A percentile compares a stretch with the other conserved stretches of the same genome.
Evolutionary conservation across 2,888 invertebrate species (phyloP).

Genomic region (Catocala fraxini): DNA sequence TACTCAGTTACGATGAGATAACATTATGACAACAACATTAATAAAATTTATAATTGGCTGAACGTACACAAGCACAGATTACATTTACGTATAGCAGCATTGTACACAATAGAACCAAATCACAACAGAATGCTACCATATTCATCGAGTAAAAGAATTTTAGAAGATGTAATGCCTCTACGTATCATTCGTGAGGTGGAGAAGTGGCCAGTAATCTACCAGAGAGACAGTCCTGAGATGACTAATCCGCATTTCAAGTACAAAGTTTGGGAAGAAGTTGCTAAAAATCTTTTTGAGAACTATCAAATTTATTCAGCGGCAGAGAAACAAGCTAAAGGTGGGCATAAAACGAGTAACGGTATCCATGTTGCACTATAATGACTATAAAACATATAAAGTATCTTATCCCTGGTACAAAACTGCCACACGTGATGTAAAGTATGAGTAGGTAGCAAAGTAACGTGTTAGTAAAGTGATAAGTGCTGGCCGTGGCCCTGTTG

Average conservation of each 20-base stretch:
- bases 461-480: too few relatives aligned
- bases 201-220: slow-evolving; percentile 62
- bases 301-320: slow-evolving; percentile 47
- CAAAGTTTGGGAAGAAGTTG: slow-evolving; percentile 61
- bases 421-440: too few relatives aligned
- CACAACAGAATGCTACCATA: slow-evolving; percentile 9
- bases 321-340: slow-evolving; percentile 45
- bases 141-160: slow-evolving; percentile 46
- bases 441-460: too few relatives aligned
- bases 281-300: slow-evolving; percentile 51
- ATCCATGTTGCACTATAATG: too few relatives aligned
- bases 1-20: neutral
- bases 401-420: too few relatives aligned
- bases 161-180: slow-evolving; percentile 61
- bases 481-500: too few relatives aligned
- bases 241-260: slow-evolving; percentile 50
- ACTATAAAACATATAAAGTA: too few relatives aligned
- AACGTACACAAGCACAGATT: too few relatives aligned
- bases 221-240: slow-evolving; percentile 51
- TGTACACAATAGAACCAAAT: neutral
- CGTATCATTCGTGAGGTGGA: slow-evolving; percentile 63
- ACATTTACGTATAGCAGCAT: too few relatives aligned
- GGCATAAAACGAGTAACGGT: neutral
- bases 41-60: too few relatives aligned
- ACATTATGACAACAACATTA: too few relatives aligned